Percentiles rank a stretch among this genome's conserved stretches.
Evolutionary conservation across 2,797 vertebrate genomes (phyloP).

Genomic region (Phaenicophaeus curvirostris): DNA sequence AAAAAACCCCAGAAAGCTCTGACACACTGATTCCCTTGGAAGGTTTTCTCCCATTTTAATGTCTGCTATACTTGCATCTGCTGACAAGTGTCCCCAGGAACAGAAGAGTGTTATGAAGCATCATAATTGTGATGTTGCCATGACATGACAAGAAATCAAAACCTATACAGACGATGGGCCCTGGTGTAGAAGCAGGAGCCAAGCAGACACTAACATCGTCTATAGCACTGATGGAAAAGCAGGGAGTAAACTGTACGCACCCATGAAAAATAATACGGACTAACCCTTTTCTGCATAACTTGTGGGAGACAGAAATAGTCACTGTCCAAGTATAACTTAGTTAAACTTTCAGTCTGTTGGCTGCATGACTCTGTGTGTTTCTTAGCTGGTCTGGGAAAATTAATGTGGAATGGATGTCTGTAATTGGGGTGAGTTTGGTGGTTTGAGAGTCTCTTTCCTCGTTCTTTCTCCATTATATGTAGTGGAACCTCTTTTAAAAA

Average conservation of each 20-base stretch:
- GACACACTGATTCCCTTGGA: neutral
- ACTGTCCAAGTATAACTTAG: neutral
- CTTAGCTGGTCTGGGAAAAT: neutral
- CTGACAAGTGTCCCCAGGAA: neutral
- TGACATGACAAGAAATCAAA: constrained; percentile 37
- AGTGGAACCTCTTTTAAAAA: neutral
- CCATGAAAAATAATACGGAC: accelerated
- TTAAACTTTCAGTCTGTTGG: neutral
- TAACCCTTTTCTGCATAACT: neutral
- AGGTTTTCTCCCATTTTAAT: neutral
- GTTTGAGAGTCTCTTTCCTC: constrained; percentile 17
- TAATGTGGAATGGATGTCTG: neutral
- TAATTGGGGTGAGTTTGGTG: neutral
- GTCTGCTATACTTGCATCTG: neutral
- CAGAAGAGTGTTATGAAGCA: neutral
- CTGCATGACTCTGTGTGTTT: neutral
- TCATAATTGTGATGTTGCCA: constrained; percentile 42
- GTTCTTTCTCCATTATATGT: neutral
- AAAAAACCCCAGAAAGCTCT: neutral
- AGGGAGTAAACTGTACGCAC: neutral
- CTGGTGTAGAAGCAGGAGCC: neutral
- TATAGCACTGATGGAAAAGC: neutral
- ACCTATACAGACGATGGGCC: neutral
- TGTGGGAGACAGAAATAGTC: neutral
- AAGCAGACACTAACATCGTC: neutral